Evolutionary conservation across 2,797 vertebrate genomes (phyloP), one percentile per base, ranked within the genome.

Genomic region (Phoxinus dragarum): DNA sequence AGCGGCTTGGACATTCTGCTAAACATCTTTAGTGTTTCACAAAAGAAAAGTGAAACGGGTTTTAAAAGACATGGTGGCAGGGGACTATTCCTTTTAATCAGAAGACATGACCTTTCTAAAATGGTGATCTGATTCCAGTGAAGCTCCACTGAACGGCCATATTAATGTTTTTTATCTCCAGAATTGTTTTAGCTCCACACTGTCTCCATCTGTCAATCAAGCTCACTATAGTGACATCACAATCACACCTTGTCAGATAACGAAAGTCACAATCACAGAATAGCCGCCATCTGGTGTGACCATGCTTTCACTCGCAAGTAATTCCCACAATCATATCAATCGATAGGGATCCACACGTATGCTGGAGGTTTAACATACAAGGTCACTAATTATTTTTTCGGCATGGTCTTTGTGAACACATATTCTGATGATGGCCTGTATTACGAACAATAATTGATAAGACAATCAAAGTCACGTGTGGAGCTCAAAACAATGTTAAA

Each of bases 401-500:
- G 34, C 64, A 69, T 68, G 73, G 82, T 79, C 66, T 71, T 44
- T 19, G 40, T 47, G 27, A 78, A 85, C 80, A 68, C 79, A 88
- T 21, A 92, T 89, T 74, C 90, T 92, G 92, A 92, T 71, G 76
- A 88, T 74, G 79, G 89, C 89, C 82, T 86, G 88, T 91, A 88
- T 94, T 93, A 96, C 93, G 94, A 89, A 92, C 89, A 87, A 93
- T 94, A 93, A 94, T 93, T 94, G 94, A 95, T 96, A 96, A 98
- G 98, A 99, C 98, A 99, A 99, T 99, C 98, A 99, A 97, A 97
- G 95, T 95, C 94, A 94, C 93, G 95, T 97, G 96, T 97, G 97
- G 97, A 98, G 98, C 96, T 98, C 95, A 97, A 97, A 98, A 97
- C 96, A 97, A 98, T 97, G 96, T 97, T 92, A 94, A 92, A 95